Evolutionary conservation across 2,113 vertebrate species (phyloP).

Genomic region (Casuarius casuarius): DNA sequence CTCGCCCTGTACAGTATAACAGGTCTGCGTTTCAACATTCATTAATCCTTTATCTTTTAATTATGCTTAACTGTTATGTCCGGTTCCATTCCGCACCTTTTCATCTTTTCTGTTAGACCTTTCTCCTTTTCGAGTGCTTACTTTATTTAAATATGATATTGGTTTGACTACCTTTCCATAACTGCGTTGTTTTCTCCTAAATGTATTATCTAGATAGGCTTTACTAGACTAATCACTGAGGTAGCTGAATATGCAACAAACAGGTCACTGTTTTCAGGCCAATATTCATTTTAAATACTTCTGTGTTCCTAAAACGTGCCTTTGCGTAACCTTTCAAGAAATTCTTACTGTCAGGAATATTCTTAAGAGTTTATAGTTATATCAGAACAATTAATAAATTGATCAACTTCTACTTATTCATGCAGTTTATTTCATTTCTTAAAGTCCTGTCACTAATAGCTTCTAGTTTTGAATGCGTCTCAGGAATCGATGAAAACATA

Average conservation of each 20-base stretch:
- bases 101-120: not conserved
- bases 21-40: not conserved
- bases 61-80: not conserved
- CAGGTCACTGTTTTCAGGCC: not conserved
- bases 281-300: not conserved
- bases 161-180: not conserved
- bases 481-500: not conserved
- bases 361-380: not conserved
- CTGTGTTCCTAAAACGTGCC: not conserved
- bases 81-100: not conserved
- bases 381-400: not conserved
- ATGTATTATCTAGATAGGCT: not conserved
- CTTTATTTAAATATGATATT: not conserved
- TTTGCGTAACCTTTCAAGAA: not conserved
- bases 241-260: not conserved
- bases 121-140: not conserved
- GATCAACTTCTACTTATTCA: not conserved
- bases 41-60: not conserved
- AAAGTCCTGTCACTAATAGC: not conserved
- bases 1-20: not conserved
- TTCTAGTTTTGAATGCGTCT: not conserved
- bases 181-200: not conserved
- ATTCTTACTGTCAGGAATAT: not conserved
- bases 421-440: not conserved
- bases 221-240: not conserved